Conservation (phyloP, 2,113 vertebrate species). For the Chaetura pelagica region DNA sequence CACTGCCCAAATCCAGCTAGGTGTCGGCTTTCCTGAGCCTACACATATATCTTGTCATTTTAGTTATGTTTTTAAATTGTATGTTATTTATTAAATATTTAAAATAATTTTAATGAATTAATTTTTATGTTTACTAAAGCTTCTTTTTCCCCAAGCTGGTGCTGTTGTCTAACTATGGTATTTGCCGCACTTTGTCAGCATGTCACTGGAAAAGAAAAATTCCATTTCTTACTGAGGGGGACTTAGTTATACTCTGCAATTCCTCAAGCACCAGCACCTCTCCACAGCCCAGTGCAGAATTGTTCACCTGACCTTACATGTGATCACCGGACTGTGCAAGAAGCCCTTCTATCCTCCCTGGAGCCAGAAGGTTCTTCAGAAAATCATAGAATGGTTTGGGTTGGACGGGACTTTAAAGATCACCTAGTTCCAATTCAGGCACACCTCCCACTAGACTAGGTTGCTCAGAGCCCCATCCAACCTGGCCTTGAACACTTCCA, state of each 20-base stretch:
- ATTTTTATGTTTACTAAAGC: background rate
- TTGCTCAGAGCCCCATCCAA: too few species aligned
- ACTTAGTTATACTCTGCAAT: background rate
- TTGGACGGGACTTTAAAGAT: too few species aligned
- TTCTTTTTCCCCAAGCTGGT: background rate
- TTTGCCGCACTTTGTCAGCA: background rate
- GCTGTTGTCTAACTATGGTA: background rate
- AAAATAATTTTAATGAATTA: background rate
- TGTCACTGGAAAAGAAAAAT: background rate
- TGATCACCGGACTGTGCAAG: too few species aligned
- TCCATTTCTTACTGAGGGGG: background rate
- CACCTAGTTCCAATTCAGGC: too few species aligned
- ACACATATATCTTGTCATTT: background rate
- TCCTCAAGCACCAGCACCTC: background rate
- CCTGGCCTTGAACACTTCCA: too few species aligned
- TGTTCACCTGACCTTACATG: background rate
- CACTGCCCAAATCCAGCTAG: background rate
- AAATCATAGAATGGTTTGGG: too few species aligned
- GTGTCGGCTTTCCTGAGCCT: background rate
- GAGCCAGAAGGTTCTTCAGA: too few species aligned
- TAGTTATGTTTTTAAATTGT: background rate
- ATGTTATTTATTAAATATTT: background rate
- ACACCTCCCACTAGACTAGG: too few species aligned
- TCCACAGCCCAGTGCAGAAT: background rate
- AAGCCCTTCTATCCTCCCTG: too few species aligned